phyloP scores from a whole-genome alignment of 2,797 vertebrate species.

The Anguilla pacifica region DNA sequence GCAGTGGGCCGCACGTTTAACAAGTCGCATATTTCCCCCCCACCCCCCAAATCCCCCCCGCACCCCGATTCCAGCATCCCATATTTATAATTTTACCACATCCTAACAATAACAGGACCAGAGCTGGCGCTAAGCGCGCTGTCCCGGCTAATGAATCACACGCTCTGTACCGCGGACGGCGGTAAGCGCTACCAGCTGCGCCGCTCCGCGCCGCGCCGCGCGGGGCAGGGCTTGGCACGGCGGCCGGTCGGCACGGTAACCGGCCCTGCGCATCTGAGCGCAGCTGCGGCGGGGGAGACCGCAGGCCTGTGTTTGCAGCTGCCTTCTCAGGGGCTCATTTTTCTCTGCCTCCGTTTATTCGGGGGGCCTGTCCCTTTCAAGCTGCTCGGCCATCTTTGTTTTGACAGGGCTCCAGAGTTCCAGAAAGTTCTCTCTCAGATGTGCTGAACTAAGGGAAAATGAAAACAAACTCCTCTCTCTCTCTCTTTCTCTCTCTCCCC shows the following conservation, averaged over 20 bases:
- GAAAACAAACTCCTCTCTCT: conserved; percentile 68
- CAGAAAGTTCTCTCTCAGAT: conserved; percentile 85
- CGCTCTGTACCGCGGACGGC: conserved; percentile 89
- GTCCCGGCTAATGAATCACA: conserved; percentile 98
- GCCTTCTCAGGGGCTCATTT: conserved; percentile 88
- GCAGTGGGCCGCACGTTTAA: conserved; percentile 84
- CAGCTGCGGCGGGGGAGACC: conserved; percentile 86
- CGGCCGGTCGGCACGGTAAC: conserved; percentile 73
- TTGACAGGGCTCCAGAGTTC: conserved; percentile 86
- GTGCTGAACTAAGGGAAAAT: conserved; percentile 84
- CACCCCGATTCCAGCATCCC: conserved; percentile 75
- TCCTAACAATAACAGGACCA: conserved; percentile 99
- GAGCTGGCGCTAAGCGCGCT: conserved; percentile 95
- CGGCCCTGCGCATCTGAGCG: conserved; percentile 90
- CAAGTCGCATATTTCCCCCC: conserved; percentile 83
- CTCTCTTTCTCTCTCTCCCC: conserved; percentile 39
- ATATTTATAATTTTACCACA: conserved; percentile 99
- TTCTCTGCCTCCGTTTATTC: conserved; percentile 77
- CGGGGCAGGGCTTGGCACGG: conserved; percentile 77
- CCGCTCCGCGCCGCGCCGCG: conserved; percentile 67
- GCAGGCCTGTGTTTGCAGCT: conserved; percentile 89
- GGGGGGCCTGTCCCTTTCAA: conserved; percentile 75
- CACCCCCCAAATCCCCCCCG: conserved; percentile 40
- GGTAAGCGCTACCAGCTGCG: conserved; percentile 99
- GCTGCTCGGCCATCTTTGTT: conserved; percentile 90